Percentiles rank a stretch among this genome's conserved stretches.
phyloP scores from a whole-genome alignment of 2,113 vertebrate genomes.

The Calyptommatus sinebrachiatus region DNA sequence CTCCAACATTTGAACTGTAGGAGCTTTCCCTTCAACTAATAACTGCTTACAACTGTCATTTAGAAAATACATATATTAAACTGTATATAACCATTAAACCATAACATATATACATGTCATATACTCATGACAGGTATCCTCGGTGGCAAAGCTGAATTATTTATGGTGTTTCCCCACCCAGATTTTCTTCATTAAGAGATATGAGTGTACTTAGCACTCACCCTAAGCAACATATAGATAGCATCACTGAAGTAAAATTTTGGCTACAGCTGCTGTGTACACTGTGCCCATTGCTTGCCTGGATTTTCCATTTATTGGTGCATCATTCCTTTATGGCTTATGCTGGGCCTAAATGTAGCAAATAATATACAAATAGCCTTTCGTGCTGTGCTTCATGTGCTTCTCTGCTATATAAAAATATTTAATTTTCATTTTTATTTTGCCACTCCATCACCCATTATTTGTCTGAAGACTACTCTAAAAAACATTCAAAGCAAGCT shows the following conservation, averaged over 20 bases:
- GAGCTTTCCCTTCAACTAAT: too few species aligned
- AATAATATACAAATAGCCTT: background rate
- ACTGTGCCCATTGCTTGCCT: background rate
- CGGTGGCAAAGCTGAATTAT: too few species aligned
- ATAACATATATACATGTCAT: too few species aligned
- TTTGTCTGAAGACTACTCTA: background rate
- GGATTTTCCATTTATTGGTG: background rate
- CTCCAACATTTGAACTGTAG: too few species aligned
- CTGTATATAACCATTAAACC: too few species aligned
- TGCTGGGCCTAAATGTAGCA: too few species aligned
- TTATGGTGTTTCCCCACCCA: too few species aligned
- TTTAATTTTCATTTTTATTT: background rate
- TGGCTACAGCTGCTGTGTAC: background rate
- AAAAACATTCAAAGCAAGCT: background rate
- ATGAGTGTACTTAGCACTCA: background rate
- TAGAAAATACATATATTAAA: too few species aligned
- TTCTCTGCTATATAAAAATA: rapidly evolving
- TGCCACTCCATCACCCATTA: background rate
- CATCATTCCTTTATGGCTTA: background rate
- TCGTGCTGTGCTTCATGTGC: rapidly evolving
- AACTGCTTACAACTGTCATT: too few species aligned
- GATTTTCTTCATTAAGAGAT: too few species aligned
- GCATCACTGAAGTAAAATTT: background rate
- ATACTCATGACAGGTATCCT: too few species aligned
- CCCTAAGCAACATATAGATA: background rate